Base-by-base conservation (phyloP, 2,888 invertebrate species). In the Machimus rusticus region DNA sequence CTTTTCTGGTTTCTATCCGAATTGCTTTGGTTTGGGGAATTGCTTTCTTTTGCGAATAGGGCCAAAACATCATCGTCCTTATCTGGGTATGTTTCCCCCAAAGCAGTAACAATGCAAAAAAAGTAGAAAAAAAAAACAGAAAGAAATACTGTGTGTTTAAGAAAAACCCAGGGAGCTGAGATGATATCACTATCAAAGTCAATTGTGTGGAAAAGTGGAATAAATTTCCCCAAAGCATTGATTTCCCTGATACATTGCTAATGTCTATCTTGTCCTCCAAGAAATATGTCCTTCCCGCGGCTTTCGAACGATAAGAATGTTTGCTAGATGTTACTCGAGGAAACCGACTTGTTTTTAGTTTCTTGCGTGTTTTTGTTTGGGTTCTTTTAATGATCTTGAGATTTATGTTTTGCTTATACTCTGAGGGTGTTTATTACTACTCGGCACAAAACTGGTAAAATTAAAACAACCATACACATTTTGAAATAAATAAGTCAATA, bases 131-230 rank as follows among this genome's bases (percentile, higher is more conserved):
- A 77, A 46, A 57, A 82, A 90, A 74, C 88, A 89, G 88, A 89
- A 89, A 88, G 43, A 86, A 57, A 88, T 88, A 55, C 76, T 37
- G 66, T 66, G 85, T 31, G 78, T 51, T 31, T 46, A 79, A 23
- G 46, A 66, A 84, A 39, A 66, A 14, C n/a, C 84, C 84, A 74
- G 23, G 39, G 66, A 84, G 19, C 76, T 74, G 84, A 89, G 89
- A 90, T 90, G 89, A 89, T 90, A 90, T 90, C 90, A 90, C 89
- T 89, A 90, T 89, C 89, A 90, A 90, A 90, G 90, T 90, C 89
- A 90, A 90, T 90, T 90, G 90, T 89, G 89, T 89, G 90, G 90
- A 90, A 90, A 90, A 90, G 89, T 88, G 89, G 88, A 89, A 90
- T 90, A 90, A 90, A 90, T 90, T 90, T 89, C 88, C 88, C 88